A percentile compares a stretch with the other conserved stretches of the same genome.
These are phyloP conservation scores for Rana temporaria DNA, from an alignment of 2,113 vertebrate species.

Conservation along the genomic window DNA sequence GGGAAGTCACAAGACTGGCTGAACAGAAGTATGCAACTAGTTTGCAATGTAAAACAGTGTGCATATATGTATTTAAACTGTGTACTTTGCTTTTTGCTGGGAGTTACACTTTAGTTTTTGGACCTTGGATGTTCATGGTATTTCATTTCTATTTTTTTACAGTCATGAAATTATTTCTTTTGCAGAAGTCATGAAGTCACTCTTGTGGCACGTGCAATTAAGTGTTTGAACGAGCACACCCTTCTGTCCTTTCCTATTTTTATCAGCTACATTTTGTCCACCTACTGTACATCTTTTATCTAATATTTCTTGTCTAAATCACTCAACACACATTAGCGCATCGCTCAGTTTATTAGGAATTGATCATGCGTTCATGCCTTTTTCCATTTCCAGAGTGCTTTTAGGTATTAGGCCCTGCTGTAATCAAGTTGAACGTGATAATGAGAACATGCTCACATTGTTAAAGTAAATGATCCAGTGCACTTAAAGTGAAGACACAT, in stretches of 20 bases:
- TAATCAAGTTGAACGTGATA: conserved; percentile 80
- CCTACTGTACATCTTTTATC: conserved; percentile 56
- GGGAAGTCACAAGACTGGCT: too few species aligned
- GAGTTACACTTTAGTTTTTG: neutral
- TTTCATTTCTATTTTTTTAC: conserved; percentile 18
- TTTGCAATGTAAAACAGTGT: too few species aligned
- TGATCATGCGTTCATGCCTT: conserved; percentile 79
- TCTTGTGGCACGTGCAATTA: conserved; percentile 49
- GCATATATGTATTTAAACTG: too few species aligned
- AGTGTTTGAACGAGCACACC: conserved; percentile 15
- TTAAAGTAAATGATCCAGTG: conserved; percentile 81
- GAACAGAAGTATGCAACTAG: too few species aligned
- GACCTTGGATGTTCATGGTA: neutral
- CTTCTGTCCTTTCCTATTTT: conserved; percentile 53
- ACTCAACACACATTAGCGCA: conserved; percentile 71
- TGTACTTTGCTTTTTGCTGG: too few species aligned
- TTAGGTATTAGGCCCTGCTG: conserved; percentile 78
- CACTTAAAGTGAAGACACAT: conserved; percentile 71
- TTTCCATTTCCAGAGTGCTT: conserved; percentile 77
- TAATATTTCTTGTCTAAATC: conserved; percentile 66
- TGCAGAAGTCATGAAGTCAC: conserved; percentile 17
- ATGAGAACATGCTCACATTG: conserved; percentile 77
- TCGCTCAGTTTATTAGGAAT: conserved; percentile 79
- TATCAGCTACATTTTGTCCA: conserved; percentile 61
- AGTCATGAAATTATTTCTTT: neutral